phyloP scores from a whole-genome alignment of 1,140 invertebrate species.

The Anoplophora glabripennis region DNA sequence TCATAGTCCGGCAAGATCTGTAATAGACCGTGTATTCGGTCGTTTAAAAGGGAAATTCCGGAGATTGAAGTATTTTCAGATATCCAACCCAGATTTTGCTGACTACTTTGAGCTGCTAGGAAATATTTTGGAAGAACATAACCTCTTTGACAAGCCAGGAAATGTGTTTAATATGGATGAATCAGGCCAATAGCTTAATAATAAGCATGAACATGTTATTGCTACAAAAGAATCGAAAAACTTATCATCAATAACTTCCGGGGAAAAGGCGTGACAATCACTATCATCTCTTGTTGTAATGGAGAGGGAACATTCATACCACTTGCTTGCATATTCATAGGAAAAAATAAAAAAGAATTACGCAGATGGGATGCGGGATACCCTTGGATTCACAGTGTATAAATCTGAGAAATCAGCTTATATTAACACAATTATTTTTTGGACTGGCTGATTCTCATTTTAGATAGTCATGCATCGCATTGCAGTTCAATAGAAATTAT shows the following conservation, averaged over 20 bases:
- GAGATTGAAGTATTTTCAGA: no score
- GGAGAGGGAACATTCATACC: constrained; percentile 27
- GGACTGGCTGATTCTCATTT: constrained; percentile 30
- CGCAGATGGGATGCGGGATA: constrained; percentile 40
- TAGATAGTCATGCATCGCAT: constrained; percentile 24
- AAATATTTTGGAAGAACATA: constrained; percentile 11
- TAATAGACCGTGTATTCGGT: no score
- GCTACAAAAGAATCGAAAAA: not conserved
- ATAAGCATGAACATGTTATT: no score
- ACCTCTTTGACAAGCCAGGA: not conserved
- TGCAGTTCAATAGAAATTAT: constrained; percentile 18
- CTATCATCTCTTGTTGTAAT: constrained; percentile 33
- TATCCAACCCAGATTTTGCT: no score
- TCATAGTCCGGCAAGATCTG: no score
- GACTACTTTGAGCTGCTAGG: no score
- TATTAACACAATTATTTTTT: constrained; percentile 41
- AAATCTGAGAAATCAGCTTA: constrained; percentile 46
- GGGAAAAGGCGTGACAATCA: constrained; percentile 37
- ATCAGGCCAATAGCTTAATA: no score
- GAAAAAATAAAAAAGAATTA: constrained; percentile 44
- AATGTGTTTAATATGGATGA: no score
- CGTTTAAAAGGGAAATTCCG: no score
- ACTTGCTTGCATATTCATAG: constrained; percentile 39
- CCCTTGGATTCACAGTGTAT: constrained; percentile 36
- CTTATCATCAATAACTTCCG: constrained; percentile 5